Base-by-base conservation (phyloP, 2,113 vertebrate species). In the Psilopsiagon aurifrons region DNA sequence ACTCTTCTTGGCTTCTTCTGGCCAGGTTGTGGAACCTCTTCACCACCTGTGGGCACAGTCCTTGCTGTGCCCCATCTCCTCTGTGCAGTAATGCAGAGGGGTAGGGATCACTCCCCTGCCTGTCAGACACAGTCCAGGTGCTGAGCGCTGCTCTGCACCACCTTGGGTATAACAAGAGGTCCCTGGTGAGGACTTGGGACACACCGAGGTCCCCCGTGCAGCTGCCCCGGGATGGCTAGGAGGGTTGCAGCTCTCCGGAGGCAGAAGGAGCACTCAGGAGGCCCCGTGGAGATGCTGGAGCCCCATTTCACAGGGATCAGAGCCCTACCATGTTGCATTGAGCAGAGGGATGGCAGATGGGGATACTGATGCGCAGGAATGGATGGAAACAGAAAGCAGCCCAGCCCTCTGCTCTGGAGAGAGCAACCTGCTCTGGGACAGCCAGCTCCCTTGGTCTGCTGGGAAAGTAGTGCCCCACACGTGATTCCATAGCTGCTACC, bases 191-290 rank as follows among this genome's bases (percentile, higher is more conserved):
- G 46, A 12, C 10, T 3, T 11, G 60, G 44, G 55, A 9, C 25
- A 43, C 2, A 2, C n/a, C 0, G 0, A 75, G 10, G 6, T 46
- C 25, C 0, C 0, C 16, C 33, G 43, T 83, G 28, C 22, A 25
- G 64, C 39, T 60, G 33, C 14, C 29, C 18, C 1, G 1, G 55
- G 10, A 10, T 57, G 9, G 35, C 18, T 37, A 13, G 46, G 41
- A 25, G 64, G 52, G 52, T 29, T 6, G 9, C 27, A 24, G 25
- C 41, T 71, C 52, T 55, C 44, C 5, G 10, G 64, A 73, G 59
- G 54, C 33, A 82, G 47, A 13, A 79, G 24, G 28, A 75, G 8
- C 1, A 0, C 29, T 80, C 59, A 11, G 86, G 62, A 78, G 29
- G 24, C 17, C 13, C 35, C 0, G 0, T 9, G 24, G 25, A 12